Evolutionary conservation across 2,888 invertebrate genomes (phyloP), one percentile per base, ranked within the genome.

Genomic region (Pyrgus malvae): DNA sequence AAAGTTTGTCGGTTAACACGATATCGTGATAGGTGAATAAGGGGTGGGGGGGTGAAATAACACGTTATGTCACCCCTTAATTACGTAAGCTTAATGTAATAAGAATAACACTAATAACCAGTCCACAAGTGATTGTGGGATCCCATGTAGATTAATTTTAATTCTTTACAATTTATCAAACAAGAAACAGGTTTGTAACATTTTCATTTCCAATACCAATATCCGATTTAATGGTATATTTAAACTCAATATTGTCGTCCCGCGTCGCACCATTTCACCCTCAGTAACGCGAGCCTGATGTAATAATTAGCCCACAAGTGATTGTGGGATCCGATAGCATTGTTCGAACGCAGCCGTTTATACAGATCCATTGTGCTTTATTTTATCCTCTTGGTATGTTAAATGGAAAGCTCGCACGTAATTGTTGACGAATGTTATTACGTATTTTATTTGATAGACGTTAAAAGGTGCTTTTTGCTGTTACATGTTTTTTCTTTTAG

Each of bases 271-370:
- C 51, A 44, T 57, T 42, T 57, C 55, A 41, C 42, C 55, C 58
- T 46, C 49, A 23, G 60, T 59, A 60, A 53, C 49, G 48, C 55
- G 62, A 63, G 65, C 66, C 65, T 69, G 71, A 76, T 70, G 78
- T 72, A 75, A 74, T 78, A 78, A 78, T 78, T 78, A 78, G 69
- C 66, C 67, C 67, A 65, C 68, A 66, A 68, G 61, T 71, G 72
- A 76, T 77, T 72, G 73, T 63, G 69, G 68, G 65, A 69, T 67
- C 67, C 66, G 75, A 74, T 78, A 72, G 68, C 71, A 69, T 69
- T 64, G 63, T 65, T 62, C 63, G 61, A 60, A 61, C 63, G 58
- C 60, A 58, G 58, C 60, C 68, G 62, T 62, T 63, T 65, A 61
- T 61, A 60, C 31, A 54, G 60, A 56, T 23, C 60, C 59, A 61